Conservation (phyloP, 2,888 invertebrate genomes). For the Zonitis immaculata region DNA sequence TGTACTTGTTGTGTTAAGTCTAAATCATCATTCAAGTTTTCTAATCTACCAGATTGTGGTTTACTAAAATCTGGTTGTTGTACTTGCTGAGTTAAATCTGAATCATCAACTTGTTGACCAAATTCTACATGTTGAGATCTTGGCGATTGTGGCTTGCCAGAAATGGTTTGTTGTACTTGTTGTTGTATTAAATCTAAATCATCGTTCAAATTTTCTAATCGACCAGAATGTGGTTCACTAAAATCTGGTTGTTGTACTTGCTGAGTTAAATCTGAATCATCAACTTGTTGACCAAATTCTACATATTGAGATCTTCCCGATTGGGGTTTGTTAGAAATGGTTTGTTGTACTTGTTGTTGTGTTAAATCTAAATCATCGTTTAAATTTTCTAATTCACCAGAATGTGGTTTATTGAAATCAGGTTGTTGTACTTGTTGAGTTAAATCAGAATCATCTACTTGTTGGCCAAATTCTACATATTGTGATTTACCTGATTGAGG, state of each 20-base stretch:
- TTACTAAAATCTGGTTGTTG: neutral
- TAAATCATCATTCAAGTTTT: too few species aligned
- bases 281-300: conserved; percentile 4
- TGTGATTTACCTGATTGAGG: neutral
- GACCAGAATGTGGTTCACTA: too few species aligned
- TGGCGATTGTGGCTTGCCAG: neutral
- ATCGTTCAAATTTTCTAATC: too few species aligned
- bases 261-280: conserved; percentile 13
- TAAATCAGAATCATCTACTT: conserved; percentile 1
- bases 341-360: neutral
- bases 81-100: conserved; percentile 17
- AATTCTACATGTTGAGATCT: neutral
- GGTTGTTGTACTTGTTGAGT: conserved; percentile 15
- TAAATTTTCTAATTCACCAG: too few species aligned
- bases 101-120: conserved; percentile 15
- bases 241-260: conserved; percentile 6
- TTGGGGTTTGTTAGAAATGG: neutral
- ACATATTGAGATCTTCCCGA: neutral
- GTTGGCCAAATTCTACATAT: conserved; percentile 1
- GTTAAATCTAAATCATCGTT: conserved; percentile 4
- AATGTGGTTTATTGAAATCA: conserved; percentile 2
- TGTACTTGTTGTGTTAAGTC: conserved; percentile 2
- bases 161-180: neutral
- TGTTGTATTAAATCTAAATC: conserved; percentile 2
- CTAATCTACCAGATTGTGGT: too few species aligned